A percentile compares a stretch with the other conserved stretches of the same genome.
phyloP scores from a whole-genome alignment of 2,113 vertebrate species.

The Axis porcinus region DNA sequence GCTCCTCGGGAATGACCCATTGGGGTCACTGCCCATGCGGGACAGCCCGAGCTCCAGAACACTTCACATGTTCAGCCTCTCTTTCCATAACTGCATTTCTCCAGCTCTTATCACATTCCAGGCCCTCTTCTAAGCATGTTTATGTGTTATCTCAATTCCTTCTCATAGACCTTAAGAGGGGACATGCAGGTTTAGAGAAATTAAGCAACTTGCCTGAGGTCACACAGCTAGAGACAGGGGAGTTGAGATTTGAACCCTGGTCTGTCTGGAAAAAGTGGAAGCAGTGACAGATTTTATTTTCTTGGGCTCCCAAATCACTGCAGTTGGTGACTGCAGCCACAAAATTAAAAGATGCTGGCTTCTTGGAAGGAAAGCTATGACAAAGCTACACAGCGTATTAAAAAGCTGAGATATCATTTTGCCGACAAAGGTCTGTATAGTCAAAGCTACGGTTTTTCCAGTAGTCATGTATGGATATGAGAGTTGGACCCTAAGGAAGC shows the following conservation, averaged over 20 bases:
- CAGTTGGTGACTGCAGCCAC: not conserved
- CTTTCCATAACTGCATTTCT: not conserved
- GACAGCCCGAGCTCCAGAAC: not conserved
- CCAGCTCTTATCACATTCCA: not conserved
- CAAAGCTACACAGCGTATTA: not conserved
- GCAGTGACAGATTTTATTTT: not conserved
- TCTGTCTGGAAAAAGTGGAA: not conserved
- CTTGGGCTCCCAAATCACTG: not conserved
- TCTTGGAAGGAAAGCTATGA: not conserved
- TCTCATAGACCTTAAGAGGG: not conserved
- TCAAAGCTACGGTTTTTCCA: not conserved
- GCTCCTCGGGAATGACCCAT: not conserved
- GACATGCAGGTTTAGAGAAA: not conserved
- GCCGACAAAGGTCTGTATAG: not conserved
- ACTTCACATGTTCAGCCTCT: not conserved
- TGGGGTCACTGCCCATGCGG: fast-evolving
- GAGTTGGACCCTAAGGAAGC: not conserved
- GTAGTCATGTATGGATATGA: not conserved
- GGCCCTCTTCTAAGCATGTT: not conserved
- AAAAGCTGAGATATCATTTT: not conserved
- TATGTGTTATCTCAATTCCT: not conserved
- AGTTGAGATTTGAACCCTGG: not conserved
- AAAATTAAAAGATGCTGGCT: not conserved
- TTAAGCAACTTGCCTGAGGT: not conserved
- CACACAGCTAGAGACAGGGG: not conserved